Evolutionary conservation across 2,888 invertebrate genomes (phyloP).

Genomic region (Trichopoda pennipes): DNA sequence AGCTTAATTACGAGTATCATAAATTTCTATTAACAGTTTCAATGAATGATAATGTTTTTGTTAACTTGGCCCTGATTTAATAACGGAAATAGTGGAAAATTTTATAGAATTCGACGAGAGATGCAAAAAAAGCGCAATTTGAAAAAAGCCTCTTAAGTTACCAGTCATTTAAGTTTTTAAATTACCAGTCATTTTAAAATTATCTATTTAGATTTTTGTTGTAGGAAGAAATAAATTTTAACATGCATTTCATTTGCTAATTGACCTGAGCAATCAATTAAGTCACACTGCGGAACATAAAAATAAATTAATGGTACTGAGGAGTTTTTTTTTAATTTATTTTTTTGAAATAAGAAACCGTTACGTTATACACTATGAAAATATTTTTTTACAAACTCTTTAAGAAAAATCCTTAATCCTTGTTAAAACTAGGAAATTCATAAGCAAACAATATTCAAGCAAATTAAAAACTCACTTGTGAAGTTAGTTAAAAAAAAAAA

Average conservation of each 20-base stretch:
- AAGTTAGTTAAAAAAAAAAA: too few relatives aligned
- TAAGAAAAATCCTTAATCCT: too few relatives aligned
- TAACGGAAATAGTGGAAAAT: slow-evolving; percentile 43
- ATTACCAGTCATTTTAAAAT: slow-evolving; percentile 24
- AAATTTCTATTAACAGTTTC: background rate
- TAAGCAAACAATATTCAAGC: too few relatives aligned
- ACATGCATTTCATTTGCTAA: slow-evolving; percentile 26
- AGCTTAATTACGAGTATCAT: background rate
- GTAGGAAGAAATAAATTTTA: slow-evolving; percentile 5
- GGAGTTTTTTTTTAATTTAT: too few relatives aligned
- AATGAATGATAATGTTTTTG: slow-evolving; percentile 9
- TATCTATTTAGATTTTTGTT: background rate
- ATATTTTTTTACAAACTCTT: too few relatives aligned
- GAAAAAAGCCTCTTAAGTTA: background rate
- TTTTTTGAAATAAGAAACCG: too few relatives aligned
- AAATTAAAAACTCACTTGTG: too few relatives aligned
- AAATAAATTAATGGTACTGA: too few relatives aligned
- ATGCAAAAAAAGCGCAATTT: background rate
- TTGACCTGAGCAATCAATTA: slow-evolving; percentile 60
- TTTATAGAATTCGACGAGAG: slow-evolving; percentile 19
- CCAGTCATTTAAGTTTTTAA: slow-evolving; percentile 10
- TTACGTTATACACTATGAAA: too few relatives aligned
- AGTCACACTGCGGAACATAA: background rate
- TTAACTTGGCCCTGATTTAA: slow-evolving; percentile 26
- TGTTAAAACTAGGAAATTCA: too few relatives aligned